A percentile compares a stretch with the other conserved stretches of the same genome.
Evolutionary conservation across 2,113 vertebrate species (phyloP).

Genomic region (Rhea americana): DNA sequence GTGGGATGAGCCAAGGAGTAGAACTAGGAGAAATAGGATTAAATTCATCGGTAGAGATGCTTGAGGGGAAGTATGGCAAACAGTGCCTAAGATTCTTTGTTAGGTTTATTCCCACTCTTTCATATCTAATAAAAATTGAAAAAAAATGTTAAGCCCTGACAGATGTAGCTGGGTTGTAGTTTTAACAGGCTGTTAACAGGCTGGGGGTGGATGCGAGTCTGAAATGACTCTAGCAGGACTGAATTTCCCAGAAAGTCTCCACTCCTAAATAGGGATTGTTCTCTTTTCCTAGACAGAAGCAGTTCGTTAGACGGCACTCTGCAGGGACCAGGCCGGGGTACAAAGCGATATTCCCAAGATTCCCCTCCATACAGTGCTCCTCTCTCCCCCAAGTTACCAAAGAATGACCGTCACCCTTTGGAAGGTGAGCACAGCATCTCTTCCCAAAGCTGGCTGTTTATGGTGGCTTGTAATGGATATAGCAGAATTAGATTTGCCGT

Average conservation of each 20-base stretch:
- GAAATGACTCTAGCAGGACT: background rate
- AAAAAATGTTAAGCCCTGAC: background rate
- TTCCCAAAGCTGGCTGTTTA: slow-evolving; percentile 11
- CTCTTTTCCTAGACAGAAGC: slow-evolving; percentile 82
- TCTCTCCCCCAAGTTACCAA: slow-evolving; percentile 83
- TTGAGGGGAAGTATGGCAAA: background rate
- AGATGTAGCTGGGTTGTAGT: background rate
- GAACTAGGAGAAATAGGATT: background rate
- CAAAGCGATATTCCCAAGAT: slow-evolving; percentile 84
- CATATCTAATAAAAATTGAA: background rate
- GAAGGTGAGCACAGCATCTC: slow-evolving; percentile 80
- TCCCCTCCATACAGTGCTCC: slow-evolving; percentile 78
- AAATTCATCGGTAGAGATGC: background rate
- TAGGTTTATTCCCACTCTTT: background rate
- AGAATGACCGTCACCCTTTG: slow-evolving; percentile 81
- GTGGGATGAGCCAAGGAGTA: background rate
- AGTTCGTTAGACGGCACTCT: slow-evolving; percentile 78
- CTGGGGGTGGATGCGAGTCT: fast-evolving
- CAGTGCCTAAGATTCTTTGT: background rate
- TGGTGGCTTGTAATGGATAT: background rate
- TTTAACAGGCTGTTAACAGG: background rate
- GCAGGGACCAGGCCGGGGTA: slow-evolving; percentile 78
- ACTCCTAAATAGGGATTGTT: slow-evolving; percentile 64
- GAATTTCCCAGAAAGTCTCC: background rate
- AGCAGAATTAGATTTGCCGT: background rate